phyloP scores from a whole-genome alignment of 1,140 invertebrate genomes.

The Drosophila seguyi region DNA sequence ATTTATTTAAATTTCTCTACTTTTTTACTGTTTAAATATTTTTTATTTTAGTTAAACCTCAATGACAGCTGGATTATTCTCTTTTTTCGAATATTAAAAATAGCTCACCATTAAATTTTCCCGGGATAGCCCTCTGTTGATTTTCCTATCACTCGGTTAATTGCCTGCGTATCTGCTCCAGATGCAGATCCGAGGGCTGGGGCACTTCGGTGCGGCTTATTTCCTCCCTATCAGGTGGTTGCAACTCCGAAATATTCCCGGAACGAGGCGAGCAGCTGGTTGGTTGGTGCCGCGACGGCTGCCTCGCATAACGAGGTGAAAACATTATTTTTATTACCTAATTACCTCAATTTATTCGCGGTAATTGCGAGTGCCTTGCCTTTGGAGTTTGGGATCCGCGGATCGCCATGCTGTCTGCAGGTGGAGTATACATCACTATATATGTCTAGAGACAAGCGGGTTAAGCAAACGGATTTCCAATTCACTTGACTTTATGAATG shows the following conservation, averaged over 20 bases:
- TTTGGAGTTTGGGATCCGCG: conserved; percentile 34
- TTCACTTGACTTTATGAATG: conserved; percentile 78
- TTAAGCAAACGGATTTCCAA: conserved; percentile 80
- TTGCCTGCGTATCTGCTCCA: conserved; percentile 23
- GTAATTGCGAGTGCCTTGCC: conserved; percentile 68
- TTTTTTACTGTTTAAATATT: background rate
- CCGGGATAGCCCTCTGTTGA: conserved; percentile 16
- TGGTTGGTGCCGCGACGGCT: conserved; percentile 16
- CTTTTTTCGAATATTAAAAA: background rate
- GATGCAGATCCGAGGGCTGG: conserved; percentile 13
- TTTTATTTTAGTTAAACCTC: background rate
- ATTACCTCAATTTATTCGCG: conserved; percentile 83
- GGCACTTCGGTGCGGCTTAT: conserved; percentile 14
- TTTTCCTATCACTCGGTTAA: conserved; percentile 28
- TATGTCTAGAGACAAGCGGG: conserved; percentile 43
- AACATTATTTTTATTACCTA: conserved; percentile 84
- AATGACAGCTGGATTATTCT: background rate
- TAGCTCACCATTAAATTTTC: conserved; percentile 1
- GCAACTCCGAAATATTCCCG: conserved; percentile 21
- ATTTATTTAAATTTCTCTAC: too few relatives aligned
- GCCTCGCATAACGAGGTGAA: conserved; percentile 70
- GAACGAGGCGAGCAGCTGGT: conserved; percentile 51
- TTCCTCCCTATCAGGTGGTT: conserved; percentile 42
- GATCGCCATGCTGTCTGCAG: conserved; percentile 62
- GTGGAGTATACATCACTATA: conserved; percentile 6